A percentile compares a stretch with the other conserved stretches of the same genome.
Conservation (phyloP, 2,797 vertebrate genomes). For the Tenualosa ilisha region DNA sequence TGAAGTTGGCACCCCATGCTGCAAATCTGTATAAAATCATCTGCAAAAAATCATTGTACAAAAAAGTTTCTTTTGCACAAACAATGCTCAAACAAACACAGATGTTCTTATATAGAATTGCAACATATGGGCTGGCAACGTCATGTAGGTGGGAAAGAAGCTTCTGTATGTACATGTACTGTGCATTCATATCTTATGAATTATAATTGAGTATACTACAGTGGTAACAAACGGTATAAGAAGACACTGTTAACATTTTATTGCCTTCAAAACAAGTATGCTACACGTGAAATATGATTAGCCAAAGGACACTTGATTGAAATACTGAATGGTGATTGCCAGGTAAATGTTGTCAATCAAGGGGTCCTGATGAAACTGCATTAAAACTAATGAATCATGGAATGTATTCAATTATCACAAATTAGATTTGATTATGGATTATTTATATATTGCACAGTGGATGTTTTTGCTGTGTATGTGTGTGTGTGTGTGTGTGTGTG, state of each 20-base stretch:
- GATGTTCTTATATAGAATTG: too few species aligned
- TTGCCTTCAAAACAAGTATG: not conserved
- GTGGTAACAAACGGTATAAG: not conserved
- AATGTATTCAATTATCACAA: not conserved
- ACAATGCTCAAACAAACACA: too few species aligned
- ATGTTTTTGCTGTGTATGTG: slow-evolving; percentile 32
- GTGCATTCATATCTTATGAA: too few species aligned
- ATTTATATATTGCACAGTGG: slow-evolving; percentile 12
- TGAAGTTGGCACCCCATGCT: too few species aligned
- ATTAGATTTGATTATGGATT: not conserved
- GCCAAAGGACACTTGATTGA: not conserved
- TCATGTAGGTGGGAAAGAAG: too few species aligned
- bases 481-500: slow-evolving; percentile 30
- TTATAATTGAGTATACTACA: too few species aligned
- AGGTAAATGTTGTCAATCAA: not conserved
- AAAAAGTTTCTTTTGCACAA: too few species aligned
- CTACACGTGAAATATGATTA: not conserved
- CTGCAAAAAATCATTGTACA: too few species aligned
- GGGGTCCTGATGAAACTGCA: not conserved
- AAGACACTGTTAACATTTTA: not conserved
- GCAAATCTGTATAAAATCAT: too few species aligned
- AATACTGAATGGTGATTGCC: not conserved
- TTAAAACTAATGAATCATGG: not conserved
- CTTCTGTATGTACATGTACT: too few species aligned
- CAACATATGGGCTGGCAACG: too few species aligned